These are phyloP conservation scores for Drosophila willistoni DNA, from an alignment of 1,140 invertebrate genomes.

Conservation along the genomic window DNA sequence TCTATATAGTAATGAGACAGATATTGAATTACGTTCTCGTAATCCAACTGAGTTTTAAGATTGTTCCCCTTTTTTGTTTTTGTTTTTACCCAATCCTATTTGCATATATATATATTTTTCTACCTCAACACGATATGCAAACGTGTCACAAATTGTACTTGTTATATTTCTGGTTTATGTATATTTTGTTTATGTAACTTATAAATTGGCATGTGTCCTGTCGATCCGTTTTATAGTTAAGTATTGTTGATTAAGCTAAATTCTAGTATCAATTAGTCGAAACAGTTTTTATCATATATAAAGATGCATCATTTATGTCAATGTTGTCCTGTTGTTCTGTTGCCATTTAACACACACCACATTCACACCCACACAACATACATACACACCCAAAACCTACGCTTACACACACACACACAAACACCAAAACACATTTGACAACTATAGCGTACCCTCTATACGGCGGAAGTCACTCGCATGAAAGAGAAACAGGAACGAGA, in stretches of 20 bases:
- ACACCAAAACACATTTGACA: slow-evolving; percentile 21
- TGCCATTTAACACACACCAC: slow-evolving; percentile 18
- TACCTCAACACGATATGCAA: no score
- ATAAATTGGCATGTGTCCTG: no score
- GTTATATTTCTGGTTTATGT: not conserved
- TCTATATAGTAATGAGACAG: slow-evolving; percentile 34
- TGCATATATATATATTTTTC: slow-evolving; percentile 12
- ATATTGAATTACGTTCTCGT: slow-evolving; percentile 21
- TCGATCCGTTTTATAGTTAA: not conserved
- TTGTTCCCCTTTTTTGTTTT: not conserved
- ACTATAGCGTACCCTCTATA: slow-evolving; percentile 82
- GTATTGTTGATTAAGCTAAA: slow-evolving; percentile 1
- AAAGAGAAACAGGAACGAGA: slow-evolving; percentile 82
- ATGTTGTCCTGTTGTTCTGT: slow-evolving; percentile 36
- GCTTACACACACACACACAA: slow-evolving; percentile 5
- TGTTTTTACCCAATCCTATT: not conserved
- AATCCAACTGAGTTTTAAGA: slow-evolving; percentile 50
- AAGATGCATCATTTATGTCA: slow-evolving; percentile 11
- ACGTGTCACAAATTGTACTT: no score
- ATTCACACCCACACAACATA: slow-evolving; percentile 9
- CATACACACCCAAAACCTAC: slow-evolving; percentile 6
- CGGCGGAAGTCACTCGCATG: slow-evolving; percentile 83
- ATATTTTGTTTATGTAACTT: not conserved
- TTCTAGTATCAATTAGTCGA: slow-evolving; percentile 14
- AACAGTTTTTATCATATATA: not conserved